Evolutionary conservation across 2,888 invertebrate species (phyloP), one percentile per base, ranked within the genome.

Genomic region (Oeneis ivallda): DNA sequence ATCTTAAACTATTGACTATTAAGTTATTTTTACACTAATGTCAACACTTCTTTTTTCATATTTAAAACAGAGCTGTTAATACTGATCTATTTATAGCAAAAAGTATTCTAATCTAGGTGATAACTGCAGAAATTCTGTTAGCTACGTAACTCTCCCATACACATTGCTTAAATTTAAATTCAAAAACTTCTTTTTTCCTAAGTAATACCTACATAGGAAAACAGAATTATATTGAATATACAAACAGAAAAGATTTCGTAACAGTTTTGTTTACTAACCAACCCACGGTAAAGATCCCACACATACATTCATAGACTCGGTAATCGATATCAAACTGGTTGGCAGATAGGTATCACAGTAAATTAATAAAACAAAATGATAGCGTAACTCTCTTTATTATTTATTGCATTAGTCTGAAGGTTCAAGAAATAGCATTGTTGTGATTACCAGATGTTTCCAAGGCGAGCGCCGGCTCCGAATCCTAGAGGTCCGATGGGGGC

Each of bases 351-450:
- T 45, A 45, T 9, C n/a, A 13, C 17, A 15, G 17, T 47, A 47
- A 47, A 47, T 47, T 9, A 47, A 47, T 47, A 9, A 47, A 47
- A 47, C 17, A 47, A 47, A 47, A 9, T 9, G 15, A 47, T 47
- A 26, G 49, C 26, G 39, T 54, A 54, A 56, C 41, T 41, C 56
- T 56, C 56, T 56, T 56, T 54, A 39, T 56, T 45, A 53, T 26
- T 32, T 43, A 57, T 57, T 9, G n/a, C 43, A 15, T 45, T 26
- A 32, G n/a, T 58, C 26, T 26, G 4, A 58, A 57, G 19, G 11
- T 37, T 15, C 8, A 11, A 11, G 37, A 15, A 37, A n/a, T 10
- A 53, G 34, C 37, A 37, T 54, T 54, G 37, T 54, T 15, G 54
- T 39, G 5, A 54, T 54, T 54, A 54, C 37, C 37, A 54, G 41